Evolutionary conservation across 2,797 vertebrate genomes (phyloP), one percentile per base, ranked within the genome.

Genomic region (Enteromius anoplus): DNA sequence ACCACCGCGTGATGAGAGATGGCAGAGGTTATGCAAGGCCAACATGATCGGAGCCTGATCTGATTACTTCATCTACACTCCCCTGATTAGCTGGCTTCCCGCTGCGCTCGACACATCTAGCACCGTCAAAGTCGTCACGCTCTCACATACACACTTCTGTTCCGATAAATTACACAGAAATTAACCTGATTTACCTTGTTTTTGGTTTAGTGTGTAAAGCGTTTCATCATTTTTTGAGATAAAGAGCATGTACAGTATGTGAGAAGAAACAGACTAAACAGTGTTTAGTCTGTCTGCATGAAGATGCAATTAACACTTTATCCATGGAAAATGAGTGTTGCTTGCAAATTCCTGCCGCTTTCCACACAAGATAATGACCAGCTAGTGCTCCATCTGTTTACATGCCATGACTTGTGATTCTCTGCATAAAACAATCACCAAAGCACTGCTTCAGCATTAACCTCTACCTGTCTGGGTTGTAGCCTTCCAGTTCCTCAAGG

Each of bases 401-500:
- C 86, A 85, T 89, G 66, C 51, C 62, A 29, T 26, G 75, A 78
- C 60, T 19, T 76, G 60, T 29, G 49, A 66, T 45, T 58, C 19
- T 66, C 32, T 45, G 10, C 14, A 32, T 32, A 5, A 72, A 69
- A 65, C 75, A 66, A 71, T 9, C 6, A 65, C 19, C n/a, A 42
- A 66, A 11, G 37, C 34, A 3, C 19, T n/a, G 47, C 42, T 77
- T 68, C 40, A 62, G 32, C 17, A 78, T 40, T 69, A 32, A 42
- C 21, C 19, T 93, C 91, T 91, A 97, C 97, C 95, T 98, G 78
- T 98, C 96, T 0, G 96, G 96, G 81, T 96, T 96, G 93, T 96
- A 99, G 70, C 97, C 97, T 90, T 99, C 97, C 78, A 99, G 94
- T 86, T 99, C 97, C 90, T 99, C 98, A 85, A 99, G 93, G 85